A percentile compares a stretch with the other conserved stretches of the same genome.
phyloP scores from a whole-genome alignment of 2,797 vertebrate species.

The Vespertilio murinus region DNA sequence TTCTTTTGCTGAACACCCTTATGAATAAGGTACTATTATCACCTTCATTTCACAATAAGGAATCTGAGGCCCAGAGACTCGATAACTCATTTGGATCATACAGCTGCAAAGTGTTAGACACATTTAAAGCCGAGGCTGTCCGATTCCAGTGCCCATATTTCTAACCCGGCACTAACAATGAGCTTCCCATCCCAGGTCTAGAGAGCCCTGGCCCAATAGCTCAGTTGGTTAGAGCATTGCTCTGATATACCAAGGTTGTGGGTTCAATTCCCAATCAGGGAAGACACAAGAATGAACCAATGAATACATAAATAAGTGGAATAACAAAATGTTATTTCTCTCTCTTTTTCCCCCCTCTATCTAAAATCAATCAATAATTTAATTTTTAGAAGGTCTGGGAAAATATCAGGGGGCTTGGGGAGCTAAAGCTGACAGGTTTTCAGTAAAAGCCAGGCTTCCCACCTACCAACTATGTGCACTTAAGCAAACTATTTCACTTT shows the following conservation, averaged over 20 bases:
- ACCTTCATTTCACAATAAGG: neutral
- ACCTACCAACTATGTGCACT: neutral
- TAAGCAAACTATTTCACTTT: neutral
- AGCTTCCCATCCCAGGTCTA: neutral
- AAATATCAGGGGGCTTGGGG: neutral
- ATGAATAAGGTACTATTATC: neutral
- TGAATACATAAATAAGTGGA: too few species aligned
- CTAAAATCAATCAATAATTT: too few species aligned
- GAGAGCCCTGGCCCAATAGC: neutral
- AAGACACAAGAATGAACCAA: too few species aligned
- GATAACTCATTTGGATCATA: neutral
- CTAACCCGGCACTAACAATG: neutral
- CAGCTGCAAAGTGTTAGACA: neutral
- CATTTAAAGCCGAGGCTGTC: neutral
- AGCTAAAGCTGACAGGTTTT: conserved; percentile 1
- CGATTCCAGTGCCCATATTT: neutral
- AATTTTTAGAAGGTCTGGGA: neutral
- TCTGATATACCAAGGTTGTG: too few species aligned
- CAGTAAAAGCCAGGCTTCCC: conserved; percentile 23
- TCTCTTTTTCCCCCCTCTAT: too few species aligned
- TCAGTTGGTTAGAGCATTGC: too few species aligned
- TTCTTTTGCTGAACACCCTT: neutral
- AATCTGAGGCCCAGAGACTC: neutral
- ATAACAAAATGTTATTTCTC: too few species aligned
- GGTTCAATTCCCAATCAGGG: too few species aligned